Evolutionary conservation across 2,888 invertebrate species (phyloP).

Genomic region (Macrosoma leucophasiata): DNA sequence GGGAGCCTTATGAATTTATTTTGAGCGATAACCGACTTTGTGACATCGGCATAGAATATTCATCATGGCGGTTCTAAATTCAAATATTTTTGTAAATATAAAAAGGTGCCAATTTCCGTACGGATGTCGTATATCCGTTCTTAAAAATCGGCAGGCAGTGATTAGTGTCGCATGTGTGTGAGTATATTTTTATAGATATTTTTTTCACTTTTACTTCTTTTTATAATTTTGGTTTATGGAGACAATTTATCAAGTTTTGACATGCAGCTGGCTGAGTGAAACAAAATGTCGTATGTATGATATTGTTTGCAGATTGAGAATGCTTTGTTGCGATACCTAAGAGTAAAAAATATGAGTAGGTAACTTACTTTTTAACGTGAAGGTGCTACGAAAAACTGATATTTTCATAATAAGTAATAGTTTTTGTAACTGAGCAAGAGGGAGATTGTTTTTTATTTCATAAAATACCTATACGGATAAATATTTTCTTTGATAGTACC

Average conservation of each 20-base stretch:
- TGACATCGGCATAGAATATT: too few species aligned
- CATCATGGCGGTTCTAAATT: too few species aligned
- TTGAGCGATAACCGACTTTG: too few species aligned
- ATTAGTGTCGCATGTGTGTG: constrained; percentile 65
- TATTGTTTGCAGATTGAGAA: constrained; percentile 37
- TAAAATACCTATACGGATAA: too few species aligned
- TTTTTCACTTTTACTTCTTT: constrained; percentile 34
- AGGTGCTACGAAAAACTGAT: constrained; percentile 10
- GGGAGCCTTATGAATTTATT: too few species aligned
- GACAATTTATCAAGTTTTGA: constrained; percentile 56
- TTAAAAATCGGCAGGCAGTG: constrained; percentile 65
- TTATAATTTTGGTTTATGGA: constrained; percentile 40
- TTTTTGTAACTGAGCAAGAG: too few species aligned
- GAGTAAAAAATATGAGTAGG: too few species aligned
- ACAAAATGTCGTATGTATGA: constrained; percentile 30
- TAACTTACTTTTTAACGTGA: constrained; percentile 22
- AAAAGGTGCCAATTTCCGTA: constrained; percentile 74
- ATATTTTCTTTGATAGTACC: too few species aligned
- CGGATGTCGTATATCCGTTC: constrained; percentile 61
- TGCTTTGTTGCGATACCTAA: constrained; percentile 26
- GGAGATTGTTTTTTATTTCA: too few species aligned
- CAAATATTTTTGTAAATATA: too few species aligned
- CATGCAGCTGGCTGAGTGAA: constrained; percentile 54
- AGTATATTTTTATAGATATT: constrained; percentile 56
- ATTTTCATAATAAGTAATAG: too few species aligned